A percentile compares a stretch with the other conserved stretches of the same genome.
Conservation (phyloP, 2,888 invertebrate genomes). For the Minunthozetes semirufus region DNA sequence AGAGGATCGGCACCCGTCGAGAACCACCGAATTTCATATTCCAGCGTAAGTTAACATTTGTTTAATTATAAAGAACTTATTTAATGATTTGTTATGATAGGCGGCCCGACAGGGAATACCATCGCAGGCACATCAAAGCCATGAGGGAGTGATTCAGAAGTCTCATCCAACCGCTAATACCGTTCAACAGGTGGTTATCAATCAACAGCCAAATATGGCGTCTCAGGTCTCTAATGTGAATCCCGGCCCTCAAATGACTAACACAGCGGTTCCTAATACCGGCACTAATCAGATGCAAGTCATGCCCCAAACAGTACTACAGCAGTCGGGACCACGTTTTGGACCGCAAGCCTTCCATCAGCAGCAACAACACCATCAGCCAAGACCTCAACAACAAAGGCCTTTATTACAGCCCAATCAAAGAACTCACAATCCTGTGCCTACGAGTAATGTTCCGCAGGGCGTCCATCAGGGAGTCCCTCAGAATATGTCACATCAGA, state of each 20-base stretch:
- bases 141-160: neutral
- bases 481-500: neutral
- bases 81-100: neutral
- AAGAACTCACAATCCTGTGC: neutral
- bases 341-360: neutral
- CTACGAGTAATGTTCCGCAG: neutral
- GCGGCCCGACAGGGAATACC: slow-evolving; percentile 9
- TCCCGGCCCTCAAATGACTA: neutral
- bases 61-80: neutral
- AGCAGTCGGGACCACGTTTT: neutral
- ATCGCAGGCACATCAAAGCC: neutral
- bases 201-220: neutral
- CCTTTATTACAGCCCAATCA: neutral
- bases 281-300: neutral
- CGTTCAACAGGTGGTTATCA: slow-evolving; percentile 11
- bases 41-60: neutral
- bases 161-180: neutral
- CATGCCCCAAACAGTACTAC: neutral
- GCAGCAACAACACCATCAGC: neutral
- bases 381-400: neutral
- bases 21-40: neutral
- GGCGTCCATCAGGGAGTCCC: neutral
- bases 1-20: slow-evolving; percentile 6
- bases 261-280: neutral
- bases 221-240: slow-evolving; percentile 1